Conservation (phyloP, 2,888 invertebrate species). For the Hipparchia semele region DNA sequence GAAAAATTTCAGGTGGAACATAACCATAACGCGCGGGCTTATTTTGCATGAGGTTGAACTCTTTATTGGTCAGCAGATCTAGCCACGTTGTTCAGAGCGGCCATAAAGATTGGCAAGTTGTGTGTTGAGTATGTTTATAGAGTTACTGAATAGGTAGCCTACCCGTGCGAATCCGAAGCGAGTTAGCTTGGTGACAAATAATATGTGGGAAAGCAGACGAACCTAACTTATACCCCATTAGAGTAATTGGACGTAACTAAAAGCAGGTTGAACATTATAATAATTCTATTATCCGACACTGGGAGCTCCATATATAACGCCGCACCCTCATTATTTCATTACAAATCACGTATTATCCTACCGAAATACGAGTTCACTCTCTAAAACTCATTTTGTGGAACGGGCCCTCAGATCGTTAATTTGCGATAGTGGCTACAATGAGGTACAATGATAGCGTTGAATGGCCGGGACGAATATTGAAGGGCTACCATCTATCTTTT, state of each 20-base stretch:
- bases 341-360: slow-evolving; percentile 39
- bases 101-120: too few species aligned
- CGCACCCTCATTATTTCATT: slow-evolving; percentile 34
- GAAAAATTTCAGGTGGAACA: too few species aligned
- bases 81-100: too few species aligned
- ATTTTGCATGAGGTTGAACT: too few species aligned
- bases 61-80: too few species aligned
- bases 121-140: too few species aligned
- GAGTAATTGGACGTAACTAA: neutral
- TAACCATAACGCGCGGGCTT: too few species aligned
- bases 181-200: neutral
- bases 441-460: slow-evolving; percentile 49
- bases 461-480: slow-evolving; percentile 50
- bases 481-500: slow-evolving; percentile 32
- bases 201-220: neutral
- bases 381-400: slow-evolving; percentile 47
- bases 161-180: too few species aligned
- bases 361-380: slow-evolving; percentile 40
- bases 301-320: slow-evolving; percentile 13
- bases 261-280: slow-evolving; percentile 11
- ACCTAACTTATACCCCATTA: neutral
- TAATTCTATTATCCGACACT: slow-evolving; percentile 13
- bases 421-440: slow-evolving; percentile 56
- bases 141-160: too few species aligned
- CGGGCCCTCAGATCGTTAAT: slow-evolving; percentile 58